phyloP scores from a whole-genome alignment of 2,797 vertebrate genomes.

The Anisognathus igniventris region DNA sequence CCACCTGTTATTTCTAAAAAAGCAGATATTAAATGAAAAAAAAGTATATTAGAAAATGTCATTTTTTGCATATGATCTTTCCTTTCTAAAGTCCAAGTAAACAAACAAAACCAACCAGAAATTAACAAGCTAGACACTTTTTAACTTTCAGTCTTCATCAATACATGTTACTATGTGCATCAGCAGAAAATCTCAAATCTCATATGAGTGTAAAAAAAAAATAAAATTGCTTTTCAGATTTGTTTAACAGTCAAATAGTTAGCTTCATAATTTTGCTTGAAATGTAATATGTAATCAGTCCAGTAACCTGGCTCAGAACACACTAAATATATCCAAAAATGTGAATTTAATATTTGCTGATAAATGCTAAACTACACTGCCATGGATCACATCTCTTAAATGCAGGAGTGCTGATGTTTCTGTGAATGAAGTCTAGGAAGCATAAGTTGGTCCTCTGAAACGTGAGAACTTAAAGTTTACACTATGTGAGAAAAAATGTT shows the following conservation, averaged over 20 bases:
- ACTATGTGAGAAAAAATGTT: not conserved
- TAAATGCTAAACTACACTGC: not conserved
- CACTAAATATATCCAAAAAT: fast-evolving
- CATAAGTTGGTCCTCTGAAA: fast-evolving
- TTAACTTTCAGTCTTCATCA: not conserved
- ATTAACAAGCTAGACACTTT: not conserved
- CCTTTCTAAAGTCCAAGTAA: not conserved
- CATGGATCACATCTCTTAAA: not conserved
- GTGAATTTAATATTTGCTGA: not conserved
- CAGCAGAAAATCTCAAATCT: not conserved
- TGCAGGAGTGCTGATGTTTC: not conserved
- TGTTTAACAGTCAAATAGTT: not conserved
- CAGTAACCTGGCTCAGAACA: not conserved
- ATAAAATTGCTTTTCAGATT: not conserved
- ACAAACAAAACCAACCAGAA: not conserved
- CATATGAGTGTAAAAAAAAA: not conserved
- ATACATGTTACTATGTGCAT: not conserved
- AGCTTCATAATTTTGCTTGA: not conserved
- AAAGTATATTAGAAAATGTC: not conserved
- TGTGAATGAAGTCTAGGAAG: not conserved
- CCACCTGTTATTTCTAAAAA: not conserved
- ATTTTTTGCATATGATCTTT: not conserved
- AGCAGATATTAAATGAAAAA: not conserved
- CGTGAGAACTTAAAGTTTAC: not conserved
- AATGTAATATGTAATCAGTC: not conserved